Conservation (phyloP, 2,888 invertebrate genomes). For the Gisinianus flammeolus region DNA sequence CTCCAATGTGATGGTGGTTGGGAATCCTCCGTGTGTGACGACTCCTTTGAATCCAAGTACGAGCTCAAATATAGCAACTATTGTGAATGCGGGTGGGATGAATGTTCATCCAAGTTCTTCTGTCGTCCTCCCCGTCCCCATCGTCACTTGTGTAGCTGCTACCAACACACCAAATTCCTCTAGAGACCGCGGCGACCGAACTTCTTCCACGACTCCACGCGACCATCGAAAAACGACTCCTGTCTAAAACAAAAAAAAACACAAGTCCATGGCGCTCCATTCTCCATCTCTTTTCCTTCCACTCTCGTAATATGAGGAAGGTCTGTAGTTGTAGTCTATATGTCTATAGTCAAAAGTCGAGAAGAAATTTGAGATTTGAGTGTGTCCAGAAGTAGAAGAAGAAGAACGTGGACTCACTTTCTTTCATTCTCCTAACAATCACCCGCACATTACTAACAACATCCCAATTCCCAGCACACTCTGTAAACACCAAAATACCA, state of each 20-base stretch:
- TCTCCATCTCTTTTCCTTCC: too few species aligned
- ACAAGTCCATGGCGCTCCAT: background rate
- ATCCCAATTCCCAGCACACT: too few species aligned
- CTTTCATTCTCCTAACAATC: background rate
- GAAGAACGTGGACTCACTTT: too few species aligned
- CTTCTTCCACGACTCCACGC: slow-evolving; percentile 10
- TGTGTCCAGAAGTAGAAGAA: too few species aligned
- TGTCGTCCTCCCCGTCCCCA: background rate
- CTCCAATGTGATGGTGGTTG: background rate
- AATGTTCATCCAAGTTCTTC: background rate
- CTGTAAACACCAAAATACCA: too few species aligned
- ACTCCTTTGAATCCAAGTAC: background rate
- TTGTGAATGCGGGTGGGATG: background rate
- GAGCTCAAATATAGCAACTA: background rate
- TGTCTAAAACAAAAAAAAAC: slow-evolving; percentile 20
- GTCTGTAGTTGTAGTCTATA: too few species aligned
- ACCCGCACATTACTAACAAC: background rate
- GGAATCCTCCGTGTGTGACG: background rate
- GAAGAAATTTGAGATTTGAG: too few species aligned
- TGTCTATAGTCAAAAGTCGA: too few species aligned
- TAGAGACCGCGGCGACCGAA: background rate
- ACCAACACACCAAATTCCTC: slow-evolving; percentile 14
- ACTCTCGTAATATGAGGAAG: too few species aligned
- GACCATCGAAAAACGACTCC: slow-evolving; percentile 45
- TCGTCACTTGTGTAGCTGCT: background rate